These are phyloP conservation scores for Spea bombifrons DNA, from an alignment of 2,113 vertebrate genomes.

Conservation along the genomic window DNA sequence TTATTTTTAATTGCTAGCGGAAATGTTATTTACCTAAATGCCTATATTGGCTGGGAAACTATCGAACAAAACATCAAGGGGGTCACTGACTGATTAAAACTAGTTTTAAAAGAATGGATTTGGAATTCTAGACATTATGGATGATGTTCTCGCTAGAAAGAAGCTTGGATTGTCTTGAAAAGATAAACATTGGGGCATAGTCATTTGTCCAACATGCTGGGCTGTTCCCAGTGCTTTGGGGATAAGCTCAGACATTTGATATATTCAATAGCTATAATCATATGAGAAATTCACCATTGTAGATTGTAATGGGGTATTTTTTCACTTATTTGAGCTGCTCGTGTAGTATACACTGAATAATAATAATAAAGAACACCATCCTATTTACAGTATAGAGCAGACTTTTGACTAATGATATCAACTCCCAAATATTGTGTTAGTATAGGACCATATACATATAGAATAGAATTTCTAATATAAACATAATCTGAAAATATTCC, in stretches of 20 bases:
- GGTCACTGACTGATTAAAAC: slow-evolving; percentile 1
- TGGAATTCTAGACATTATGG: not conserved
- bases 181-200: not conserved
- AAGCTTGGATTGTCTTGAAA: not conserved
- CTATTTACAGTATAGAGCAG: no score
- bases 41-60: not conserved
- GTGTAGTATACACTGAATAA: no score
- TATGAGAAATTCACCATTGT: no score
- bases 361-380: no score
- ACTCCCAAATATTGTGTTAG: no score
- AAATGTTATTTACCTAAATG: slow-evolving; percentile 14
- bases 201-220: not conserved
- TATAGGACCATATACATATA: no score
- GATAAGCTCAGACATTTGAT: not conserved
- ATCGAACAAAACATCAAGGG: not conserved
- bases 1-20: slow-evolving; percentile 1
- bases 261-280: no score
- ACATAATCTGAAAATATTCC: no score
- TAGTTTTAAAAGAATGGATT: not conserved
- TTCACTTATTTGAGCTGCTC: no score
- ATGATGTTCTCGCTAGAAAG: not conserved
- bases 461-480: no score
- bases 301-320: no score
- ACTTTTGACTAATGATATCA: no score
- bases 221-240: not conserved